Evolutionary conservation across 2,888 invertebrate genomes (phyloP), one percentile per base, ranked within the genome.

Genomic region (Tetropium fuscum): DNA sequence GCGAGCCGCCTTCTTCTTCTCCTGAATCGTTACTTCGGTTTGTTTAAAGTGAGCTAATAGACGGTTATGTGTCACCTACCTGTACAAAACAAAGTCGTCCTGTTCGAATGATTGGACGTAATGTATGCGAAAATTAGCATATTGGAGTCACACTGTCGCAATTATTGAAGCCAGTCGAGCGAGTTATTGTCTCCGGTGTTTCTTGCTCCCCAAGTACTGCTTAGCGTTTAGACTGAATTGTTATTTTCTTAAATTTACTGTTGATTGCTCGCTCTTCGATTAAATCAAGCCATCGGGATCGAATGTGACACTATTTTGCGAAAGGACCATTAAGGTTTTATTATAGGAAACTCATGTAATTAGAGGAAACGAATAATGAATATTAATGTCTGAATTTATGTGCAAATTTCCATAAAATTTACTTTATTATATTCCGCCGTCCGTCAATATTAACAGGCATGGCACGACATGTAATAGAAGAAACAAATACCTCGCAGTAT

Each of bases 321-420:
- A 19, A 55, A 55, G 36, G 34, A 44, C 11, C 34, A 20, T 32
- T 10, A 32, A 32, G 32, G 32, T 32, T 32, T 32, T 13, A 32
- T 19, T 8, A 43, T 41, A 43, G 53, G 25, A 53, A 38, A 53
- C 41, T 41, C 32, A 40, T 11, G 19, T 53, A 32, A 53, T 53
- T 41, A 43, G 34, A 53, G 53, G 43, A 53, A 53, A 53, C 30
- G 53, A 43, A 53, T 53, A 30, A 48, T 48, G 48, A 48, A 48
- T 48, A 48, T 48, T 48, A 48, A 48, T 48, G 48, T 15, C 15
- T 4, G 20, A 20, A 34, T 48, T 48, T 48, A 36, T 48, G 48
- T 36, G 48, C 20, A 34, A 48, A 48, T 48, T 34, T 48, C 22
- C 48, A 32, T 34, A 2, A 48, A 36, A 20, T 36, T 32, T 32